Base-by-base conservation (phyloP, 2,113 vertebrate genomes). In the Hemiprocne comata region DNA sequence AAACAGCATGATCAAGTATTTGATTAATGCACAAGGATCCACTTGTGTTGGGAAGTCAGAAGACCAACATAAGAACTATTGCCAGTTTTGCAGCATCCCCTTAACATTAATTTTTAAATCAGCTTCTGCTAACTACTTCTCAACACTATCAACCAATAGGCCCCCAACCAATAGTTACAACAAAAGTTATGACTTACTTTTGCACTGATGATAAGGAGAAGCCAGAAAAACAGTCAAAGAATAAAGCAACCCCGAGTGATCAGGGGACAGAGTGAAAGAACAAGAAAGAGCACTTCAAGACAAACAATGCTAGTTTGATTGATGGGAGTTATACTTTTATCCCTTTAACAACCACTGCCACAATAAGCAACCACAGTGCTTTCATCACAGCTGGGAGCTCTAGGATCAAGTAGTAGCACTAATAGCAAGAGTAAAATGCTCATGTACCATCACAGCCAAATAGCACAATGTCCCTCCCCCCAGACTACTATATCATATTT, bases 391-490 rank as follows among this genome's bases (percentile, higher is more conserved):
- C 3, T 3, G 8, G 3, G 28, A 73, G 16, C 29, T 70, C 21
- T 29, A 55, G n/a, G 15, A 48, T 46, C 5, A 65, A 67, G 13
- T 2, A 85, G 13, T 4, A 78, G 6, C 11, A 16, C 16, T 25
- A n/a, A 13, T 5, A 65, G 23, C 66, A 48, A 36, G 1, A 85
- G 13, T 31, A 69, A 65, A 54, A 73, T 5, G 31, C 17, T 46
- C 8, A 4, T 8, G 26, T 16, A 48, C 13, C 7, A 2, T 0
- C 36, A 2, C 24, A 83, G 11, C 31, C 72, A 58, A 67, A 58
- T 7, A 89, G 21, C 36, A 73, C 38, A 67, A 5, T 5, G n/a
- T 40, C 80, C 46, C 42, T 50, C 82, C 85, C 64, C 21, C 13
- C 25, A 62, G 16, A 38, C 38, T 23, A 26, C 24, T 38, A 9